phyloP scores from a whole-genome alignment of 1,140 invertebrate species.

The Habropoda laboriosa region DNA sequence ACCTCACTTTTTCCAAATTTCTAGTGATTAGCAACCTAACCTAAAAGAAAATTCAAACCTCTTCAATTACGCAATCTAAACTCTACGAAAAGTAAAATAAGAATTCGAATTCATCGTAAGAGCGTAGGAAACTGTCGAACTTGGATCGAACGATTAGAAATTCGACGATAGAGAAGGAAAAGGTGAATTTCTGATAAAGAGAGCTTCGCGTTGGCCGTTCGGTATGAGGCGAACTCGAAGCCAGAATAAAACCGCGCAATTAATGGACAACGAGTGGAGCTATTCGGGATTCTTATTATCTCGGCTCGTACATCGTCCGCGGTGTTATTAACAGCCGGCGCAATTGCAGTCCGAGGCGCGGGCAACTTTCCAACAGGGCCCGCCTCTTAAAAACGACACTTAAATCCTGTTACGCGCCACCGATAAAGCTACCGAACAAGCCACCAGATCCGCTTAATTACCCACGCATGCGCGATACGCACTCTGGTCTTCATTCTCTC shows the following conservation, averaged over 20 bases:
- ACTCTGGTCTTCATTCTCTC: too few species aligned
- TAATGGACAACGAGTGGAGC: slow-evolving; percentile 28
- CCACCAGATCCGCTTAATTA: slow-evolving; percentile 22
- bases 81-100: too few species aligned
- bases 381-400: slow-evolving; percentile 59
- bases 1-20: too few species aligned
- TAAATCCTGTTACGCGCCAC: slow-evolving; percentile 43
- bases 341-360: slow-evolving; percentile 19
- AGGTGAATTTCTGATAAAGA: background rate
- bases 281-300: slow-evolving; percentile 44
- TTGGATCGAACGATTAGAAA: too few species aligned
- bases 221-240: background rate
- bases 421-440: slow-evolving; percentile 42
- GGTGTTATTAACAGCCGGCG: slow-evolving; percentile 41
- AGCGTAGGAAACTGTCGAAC: too few species aligned
- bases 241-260: slow-evolving; percentile 8
- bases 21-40: too few species aligned
- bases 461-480: background rate
- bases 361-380: slow-evolving; percentile 46
- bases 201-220: background rate
- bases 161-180: too few species aligned
- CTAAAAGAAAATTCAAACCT: too few species aligned
- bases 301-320: slow-evolving; percentile 19
- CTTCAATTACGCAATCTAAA: too few species aligned
- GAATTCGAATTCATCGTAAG: too few species aligned